Percentiles rank a stretch among this genome's conserved stretches.
phyloP scores from a whole-genome alignment of 2,113 vertebrate genomes.

The Phylloscopus trochilus region DNA sequence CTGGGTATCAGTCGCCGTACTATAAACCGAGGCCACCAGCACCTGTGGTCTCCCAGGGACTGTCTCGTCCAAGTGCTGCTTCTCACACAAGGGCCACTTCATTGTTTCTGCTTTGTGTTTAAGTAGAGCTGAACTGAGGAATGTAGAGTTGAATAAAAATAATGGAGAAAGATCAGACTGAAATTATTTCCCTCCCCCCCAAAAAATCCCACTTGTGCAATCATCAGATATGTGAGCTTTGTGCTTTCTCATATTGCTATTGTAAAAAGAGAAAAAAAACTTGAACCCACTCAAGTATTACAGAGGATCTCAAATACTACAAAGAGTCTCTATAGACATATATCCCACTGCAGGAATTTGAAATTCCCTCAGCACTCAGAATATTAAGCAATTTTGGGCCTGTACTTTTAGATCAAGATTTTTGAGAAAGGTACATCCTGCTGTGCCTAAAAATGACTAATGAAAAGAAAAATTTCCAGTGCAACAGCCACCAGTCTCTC shows the following conservation, averaged over 20 bases:
- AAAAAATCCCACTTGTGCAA: neutral
- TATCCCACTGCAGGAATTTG: neutral
- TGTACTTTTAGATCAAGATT: neutral
- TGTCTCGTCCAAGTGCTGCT: constrained; percentile 36
- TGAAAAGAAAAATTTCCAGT: neutral
- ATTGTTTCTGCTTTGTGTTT: neutral
- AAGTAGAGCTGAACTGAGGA: neutral
- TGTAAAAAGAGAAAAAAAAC: neutral
- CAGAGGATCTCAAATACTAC: constrained; percentile 5
- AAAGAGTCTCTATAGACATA: neutral
- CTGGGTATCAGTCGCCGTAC: constrained; percentile 26
- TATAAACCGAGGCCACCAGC: constrained; percentile 2
- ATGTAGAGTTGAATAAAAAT: constrained; percentile 17
- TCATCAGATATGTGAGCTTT: constrained; percentile 18
- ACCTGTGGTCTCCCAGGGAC: constrained; percentile 46
- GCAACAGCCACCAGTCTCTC: neutral
- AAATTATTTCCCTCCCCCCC: neutral
- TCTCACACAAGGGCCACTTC: neutral
- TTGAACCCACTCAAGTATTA: neutral
- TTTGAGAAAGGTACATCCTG: neutral
- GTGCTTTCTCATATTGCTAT: constrained; percentile 25
- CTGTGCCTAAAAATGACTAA: neutral
- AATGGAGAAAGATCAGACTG: neutral
- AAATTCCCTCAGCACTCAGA: neutral
- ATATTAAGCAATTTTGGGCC: neutral